phyloP scores from a whole-genome alignment of 1,140 invertebrate genomes.

The Fopius arisanus region DNA sequence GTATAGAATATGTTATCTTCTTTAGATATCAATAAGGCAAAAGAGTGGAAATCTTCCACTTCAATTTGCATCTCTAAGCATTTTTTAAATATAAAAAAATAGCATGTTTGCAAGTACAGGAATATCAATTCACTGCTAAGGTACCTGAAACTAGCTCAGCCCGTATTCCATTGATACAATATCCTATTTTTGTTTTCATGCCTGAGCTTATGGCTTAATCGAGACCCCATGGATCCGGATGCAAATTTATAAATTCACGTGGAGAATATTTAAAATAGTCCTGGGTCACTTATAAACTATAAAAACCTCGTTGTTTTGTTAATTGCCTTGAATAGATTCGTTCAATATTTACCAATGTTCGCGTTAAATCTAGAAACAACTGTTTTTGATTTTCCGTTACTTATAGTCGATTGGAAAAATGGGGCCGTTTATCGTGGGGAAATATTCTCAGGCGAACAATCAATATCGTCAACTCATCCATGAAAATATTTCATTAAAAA shows the following conservation, averaged over 20 bases:
- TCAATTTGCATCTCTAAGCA: constrained; percentile 29
- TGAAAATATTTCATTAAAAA: no score
- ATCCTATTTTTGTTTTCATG: constrained; percentile 2
- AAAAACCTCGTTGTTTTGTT: not conserved
- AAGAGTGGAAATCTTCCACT: constrained; percentile 38
- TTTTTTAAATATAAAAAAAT: constrained; percentile 55
- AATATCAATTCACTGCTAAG: constrained; percentile 44
- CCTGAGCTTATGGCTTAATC: constrained; percentile 24
- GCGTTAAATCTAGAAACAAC: not conserved
- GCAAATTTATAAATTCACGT: constrained; percentile 3
- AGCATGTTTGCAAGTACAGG: constrained; percentile 48
- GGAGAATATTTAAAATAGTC: not conserved
- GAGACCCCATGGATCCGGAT: constrained; percentile 21
- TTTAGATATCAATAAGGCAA: constrained; percentile 17
- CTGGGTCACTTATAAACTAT: not conserved
- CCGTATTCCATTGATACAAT: constrained; percentile 21
- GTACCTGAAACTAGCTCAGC: constrained; percentile 30
- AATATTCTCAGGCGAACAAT: no score
- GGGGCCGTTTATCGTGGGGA: no score
- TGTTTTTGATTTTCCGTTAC: not conserved
- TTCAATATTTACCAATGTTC: not conserved
- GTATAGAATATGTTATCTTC: constrained; percentile 36
- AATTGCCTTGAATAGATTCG: constrained; percentile 12
- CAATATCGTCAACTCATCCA: no score
- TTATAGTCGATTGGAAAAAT: not conserved